Base-by-base conservation (phyloP, 2,113 vertebrate species). In the Podiceps cristatus region DNA sequence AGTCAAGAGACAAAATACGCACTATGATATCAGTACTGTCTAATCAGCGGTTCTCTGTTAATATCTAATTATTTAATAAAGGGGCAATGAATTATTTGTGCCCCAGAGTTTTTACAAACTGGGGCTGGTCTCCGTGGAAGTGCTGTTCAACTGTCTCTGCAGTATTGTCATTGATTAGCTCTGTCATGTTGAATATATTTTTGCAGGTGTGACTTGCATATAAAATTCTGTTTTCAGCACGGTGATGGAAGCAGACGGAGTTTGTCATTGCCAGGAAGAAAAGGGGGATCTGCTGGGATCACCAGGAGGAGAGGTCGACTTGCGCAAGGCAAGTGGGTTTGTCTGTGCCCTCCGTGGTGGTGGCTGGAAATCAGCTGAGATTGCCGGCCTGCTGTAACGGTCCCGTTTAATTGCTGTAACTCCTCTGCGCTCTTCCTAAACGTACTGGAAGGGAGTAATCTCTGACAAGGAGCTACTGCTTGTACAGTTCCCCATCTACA, bases 41-140 rank as follows among this genome's bases (percentile, higher is more conserved):
- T 97, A 87, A 96, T 98, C 93, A 96, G 84, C 2, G 25, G 62
- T 67, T 96, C 85, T 82, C 93, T 94, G 87, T 75, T 96, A 92
- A 93, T 96, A 86, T 63, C 66, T 94, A 95, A 94, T 96, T 98
- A 74, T 97, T 98, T 93, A 95, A 97, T 93, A 91, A 95, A 87
- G 84, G 92, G 76, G 62, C 31, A 59, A 91, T 96, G 93, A 95
- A 75, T 92, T 97, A 93, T 97, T 91, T 91, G 89, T 1, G 23
- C 59, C 91, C 91, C 87, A 11, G 88, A 92, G 86, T 94, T 91
- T 91, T 75, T 69, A 93, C 59, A 37, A 71, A 7, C 1, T 4
- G 6, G 68, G 44, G 72, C 76, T 74, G 72, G 37, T 93, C 76
- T 92, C 81, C 2, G 2, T 2, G 37, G 94, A 79, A 91, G 44